Evolutionary conservation across 1,140 invertebrate genomes (phyloP), one percentile per base, ranked within the genome.

Genomic region (Drosophila simulans): DNA sequence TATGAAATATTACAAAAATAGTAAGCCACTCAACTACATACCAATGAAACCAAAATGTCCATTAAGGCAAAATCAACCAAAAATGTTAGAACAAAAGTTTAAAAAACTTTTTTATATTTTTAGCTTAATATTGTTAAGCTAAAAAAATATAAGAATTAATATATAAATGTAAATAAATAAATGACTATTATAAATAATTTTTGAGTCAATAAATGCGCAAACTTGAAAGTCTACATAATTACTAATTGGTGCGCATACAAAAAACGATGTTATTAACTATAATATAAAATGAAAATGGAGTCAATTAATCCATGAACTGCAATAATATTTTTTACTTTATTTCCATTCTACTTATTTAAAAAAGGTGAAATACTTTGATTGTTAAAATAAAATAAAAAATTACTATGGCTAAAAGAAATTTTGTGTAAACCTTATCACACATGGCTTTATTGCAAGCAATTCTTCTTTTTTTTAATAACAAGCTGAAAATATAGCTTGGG

Each of bases 31-130:
- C 7, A 31, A 48, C 17, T 31, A 52, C 40, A 59, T 51, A 68
- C 42, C 22, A 45, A 54, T 54, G 39, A 81, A 78, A 88, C 78
- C 79, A 85, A 85, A 85, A 74, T 45, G 43, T 64, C 66, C 54
- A 66, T 25, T 42, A 75, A 54, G 43, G 57, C 51, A 60, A 66
- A 75, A 63, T 49, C 20, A 81, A 81, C 80, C 79, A 88, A 82
- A 85, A 78, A 55, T 15, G 40, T 56, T 57, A 31, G 39, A 55
- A 51, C 27, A n/a, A 81, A 80, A 82, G 83, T 86, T 85, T 55
- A 34, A 57, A 86, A 86, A 84, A 84, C 81, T 86, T 80, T 17
- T 17, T 17, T 57, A 74, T 48, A 43, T 58, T 27, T 52, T 54
- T 27, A 22, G 1, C 35, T 46, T 31, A 40, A 64, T 52, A 54